Evolutionary conservation across 2,113 vertebrate species (phyloP).

Genomic region (Cavia porcellus): DNA sequence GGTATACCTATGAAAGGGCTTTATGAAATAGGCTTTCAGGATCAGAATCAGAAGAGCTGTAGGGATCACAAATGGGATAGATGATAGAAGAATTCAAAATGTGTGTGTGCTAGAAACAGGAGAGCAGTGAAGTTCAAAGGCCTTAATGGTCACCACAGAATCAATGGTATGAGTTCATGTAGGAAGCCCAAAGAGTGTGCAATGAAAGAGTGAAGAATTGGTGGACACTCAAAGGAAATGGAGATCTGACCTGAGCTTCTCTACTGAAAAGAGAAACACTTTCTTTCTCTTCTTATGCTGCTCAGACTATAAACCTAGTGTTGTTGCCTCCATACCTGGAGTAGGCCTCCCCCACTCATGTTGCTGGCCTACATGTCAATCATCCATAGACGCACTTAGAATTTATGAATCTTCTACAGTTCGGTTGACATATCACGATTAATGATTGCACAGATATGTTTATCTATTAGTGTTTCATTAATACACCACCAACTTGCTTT

Average conservation of each 20-base stretch:
- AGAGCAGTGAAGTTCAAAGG: neutral
- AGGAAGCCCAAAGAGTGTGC: neutral
- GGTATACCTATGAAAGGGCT: neutral
- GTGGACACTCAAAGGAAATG: neutral
- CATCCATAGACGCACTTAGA: neutral
- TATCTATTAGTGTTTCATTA: neutral
- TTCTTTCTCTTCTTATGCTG: neutral
- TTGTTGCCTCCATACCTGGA: neutral
- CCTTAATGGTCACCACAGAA: neutral
- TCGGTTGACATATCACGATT: neutral
- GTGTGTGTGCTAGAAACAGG: neutral
- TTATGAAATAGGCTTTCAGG: neutral
- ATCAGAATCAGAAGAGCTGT: neutral
- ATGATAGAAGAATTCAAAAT: neutral
- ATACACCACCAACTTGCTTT: neutral
- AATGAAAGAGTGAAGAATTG: neutral
- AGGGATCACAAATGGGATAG: neutral
- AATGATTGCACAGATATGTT: neutral
- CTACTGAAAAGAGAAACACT: neutral
- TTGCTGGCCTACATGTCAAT: neutral
- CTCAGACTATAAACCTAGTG: neutral
- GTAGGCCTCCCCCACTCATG: neutral
- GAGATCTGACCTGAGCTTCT: neutral
- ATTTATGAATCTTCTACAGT: neutral
- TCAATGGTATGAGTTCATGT: neutral